Percentiles rank a stretch among this genome's conserved stretches.
Conservation (phyloP, 1,140 invertebrate genomes). For the Drosophila setifemur region DNA sequence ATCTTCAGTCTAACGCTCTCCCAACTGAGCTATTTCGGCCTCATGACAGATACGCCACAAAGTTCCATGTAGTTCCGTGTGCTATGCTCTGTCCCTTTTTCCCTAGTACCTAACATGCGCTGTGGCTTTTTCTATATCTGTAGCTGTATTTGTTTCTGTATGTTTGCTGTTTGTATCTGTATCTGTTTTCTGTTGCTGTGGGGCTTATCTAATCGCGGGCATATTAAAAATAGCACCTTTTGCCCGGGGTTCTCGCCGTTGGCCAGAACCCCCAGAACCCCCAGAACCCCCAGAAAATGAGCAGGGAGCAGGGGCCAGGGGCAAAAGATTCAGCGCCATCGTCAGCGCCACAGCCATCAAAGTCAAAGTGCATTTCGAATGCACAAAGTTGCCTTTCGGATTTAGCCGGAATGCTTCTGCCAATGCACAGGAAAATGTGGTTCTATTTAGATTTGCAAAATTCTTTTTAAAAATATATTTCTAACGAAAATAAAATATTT, state of each 20-base stretch:
- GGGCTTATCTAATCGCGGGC: slow-evolving; percentile 64
- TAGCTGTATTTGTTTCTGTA: background rate
- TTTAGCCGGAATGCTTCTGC: slow-evolving; percentile 21
- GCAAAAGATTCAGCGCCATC: slow-evolving; percentile 30
- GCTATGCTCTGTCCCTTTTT: background rate
- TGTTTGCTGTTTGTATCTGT: background rate
- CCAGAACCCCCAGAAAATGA: background rate
- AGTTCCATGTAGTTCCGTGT: background rate
- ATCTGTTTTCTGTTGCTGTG: background rate
- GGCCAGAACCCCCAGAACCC: background rate
- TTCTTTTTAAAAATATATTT: no score
- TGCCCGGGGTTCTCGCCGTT: slow-evolving; percentile 1
- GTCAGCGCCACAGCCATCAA: slow-evolving; percentile 35
- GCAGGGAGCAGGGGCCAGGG: background rate
- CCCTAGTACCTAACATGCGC: background rate
- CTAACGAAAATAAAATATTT: no score
- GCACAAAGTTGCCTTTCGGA: slow-evolving; percentile 9
- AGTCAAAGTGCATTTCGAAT: slow-evolving; percentile 43
- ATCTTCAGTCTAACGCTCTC: slow-evolving; percentile 92
- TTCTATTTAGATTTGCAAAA: no score
- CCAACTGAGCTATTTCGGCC: slow-evolving; percentile 87
- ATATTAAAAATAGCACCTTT: slow-evolving; percentile 66
- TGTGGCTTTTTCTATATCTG: background rate
- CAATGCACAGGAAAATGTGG: background rate
- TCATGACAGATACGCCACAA: background rate